Evolutionary conservation across 2,888 invertebrate species (phyloP), one percentile per base, ranked within the genome.

Genomic region (Noctua fimbriata): DNA sequence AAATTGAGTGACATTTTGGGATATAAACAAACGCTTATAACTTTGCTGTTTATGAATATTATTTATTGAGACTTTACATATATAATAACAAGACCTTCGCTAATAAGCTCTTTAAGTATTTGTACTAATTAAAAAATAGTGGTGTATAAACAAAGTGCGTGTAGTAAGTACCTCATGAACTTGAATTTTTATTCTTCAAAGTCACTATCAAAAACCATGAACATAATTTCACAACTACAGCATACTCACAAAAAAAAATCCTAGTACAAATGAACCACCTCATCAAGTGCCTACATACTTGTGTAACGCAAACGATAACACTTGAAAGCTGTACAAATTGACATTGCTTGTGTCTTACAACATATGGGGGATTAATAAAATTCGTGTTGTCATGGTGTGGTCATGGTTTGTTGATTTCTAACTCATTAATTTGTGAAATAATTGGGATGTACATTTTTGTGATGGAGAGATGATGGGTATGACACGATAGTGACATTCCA

Each of bases 281-380:
- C 4, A 65, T 73, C 32, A 74, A 84, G 84, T 72, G 21, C 24
- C n/a, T 63, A 58, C 70, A 52, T 67, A 24, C 67, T 67, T 16
- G n/a, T 0, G 36, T n/a, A 76, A 41, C 36, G 47, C 49, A 69
- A 77, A 28, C 7, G 16, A 58, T 73, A 77, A 77, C 69, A 84
- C 76, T 83, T 10, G 44, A 52, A 73, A 73, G 24, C 55, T 76
- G 63, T 36, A 74, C 44, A 74, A 74, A 71, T 65, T 74, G 78
- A 58, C 65, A 55, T 52, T 65, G 24, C 84, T 60, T 55, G 36
- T n/a, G 63, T 72, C 55, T 87, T 87, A 32, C 70, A 63, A 74
- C 52, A 84, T 69, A n/a, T 32, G 21, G 28, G n/a, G 63, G 69
- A 86, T 73, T 74, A 82, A 60, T 21, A 4, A 21, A 52, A 16